These are phyloP conservation scores for Drosophila quadrilineata DNA, from an alignment of 1,140 invertebrate genomes.

Conservation along the genomic window DNA sequence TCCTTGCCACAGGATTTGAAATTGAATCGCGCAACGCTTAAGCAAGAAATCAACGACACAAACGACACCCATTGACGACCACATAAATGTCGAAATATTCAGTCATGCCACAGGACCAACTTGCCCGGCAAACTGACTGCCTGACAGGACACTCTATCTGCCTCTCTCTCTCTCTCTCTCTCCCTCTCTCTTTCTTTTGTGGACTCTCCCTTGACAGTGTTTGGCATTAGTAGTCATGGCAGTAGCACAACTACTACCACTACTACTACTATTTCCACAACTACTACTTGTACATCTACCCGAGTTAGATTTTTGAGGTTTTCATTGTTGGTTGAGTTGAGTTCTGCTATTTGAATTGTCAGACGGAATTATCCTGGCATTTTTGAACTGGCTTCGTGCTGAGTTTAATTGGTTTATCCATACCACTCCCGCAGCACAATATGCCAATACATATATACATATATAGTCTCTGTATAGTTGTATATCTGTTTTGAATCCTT, in stretches of 20 bases:
- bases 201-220: background rate
- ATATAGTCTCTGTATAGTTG: slow-evolving; percentile 19
- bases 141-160: background rate
- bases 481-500: slow-evolving; percentile 38
- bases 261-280: no score
- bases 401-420: slow-evolving; percentile 73
- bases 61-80: slow-evolving; percentile 75
- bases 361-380: slow-evolving; percentile 54
- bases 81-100: slow-evolving; percentile 79
- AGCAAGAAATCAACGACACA: slow-evolving; percentile 78
- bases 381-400: slow-evolving; percentile 46
- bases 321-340: slow-evolving; percentile 76
- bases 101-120: slow-evolving; percentile 33
- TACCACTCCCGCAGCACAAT: slow-evolving; percentile 38
- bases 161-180: background rate
- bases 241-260: slow-evolving; percentile 18
- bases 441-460: background rate
- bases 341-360: slow-evolving; percentile 72
- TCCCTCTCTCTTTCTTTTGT: no score
- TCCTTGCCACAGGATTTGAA: slow-evolving; percentile 61
- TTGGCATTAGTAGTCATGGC: slow-evolving; percentile 64
- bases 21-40: slow-evolving; percentile 76
- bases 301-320: slow-evolving; percentile 74
- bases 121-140: slow-evolving; percentile 3
- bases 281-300: no score